Base-by-base conservation (phyloP, 2,113 vertebrate species). In the Pongo abelii region DNA sequence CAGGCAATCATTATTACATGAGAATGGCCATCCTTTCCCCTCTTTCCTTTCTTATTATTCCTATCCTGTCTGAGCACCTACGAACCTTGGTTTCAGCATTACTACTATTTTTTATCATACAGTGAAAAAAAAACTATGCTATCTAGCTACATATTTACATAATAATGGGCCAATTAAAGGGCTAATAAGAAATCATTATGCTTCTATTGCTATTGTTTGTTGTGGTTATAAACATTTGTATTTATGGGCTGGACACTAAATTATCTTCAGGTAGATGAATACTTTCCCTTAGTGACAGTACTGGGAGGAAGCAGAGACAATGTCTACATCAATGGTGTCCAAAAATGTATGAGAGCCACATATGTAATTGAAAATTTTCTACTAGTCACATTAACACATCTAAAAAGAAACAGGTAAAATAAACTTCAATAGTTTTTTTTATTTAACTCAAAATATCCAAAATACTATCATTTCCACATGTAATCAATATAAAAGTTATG, bases 341-440 rank as follows among this genome's bases (percentile, higher is more conserved):
- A 64, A n/a, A 84, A 89, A 48, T 46, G 64, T 35, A 43, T 12
- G 5, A 59, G 7, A 43, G 38, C 48, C 38, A 96, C 61, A 52
- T 10, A 12, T 0, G 6, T 46, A 43, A 69, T 2, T 57, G n/a
- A 43, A 85, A 72, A 50, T n/a, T 72, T 92, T 92, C 67, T 57
- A 92, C 64, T 12, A 89, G n/a, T 30, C 35, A 38, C 14, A 35
- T 81, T 70, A 1, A 59, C 83, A 78, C 61, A 70, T 30, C n/a
- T 61, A 75, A 70, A 61, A 78, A 79, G 32, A 83, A 84, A 61
- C 43, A 88, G 27, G 50, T 59, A 23, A 95, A 52, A 96, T 94
- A 81, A 89, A 81, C 16, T 40, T 84, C 50, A 91, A 57, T 35
- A 70, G 80, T 89, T 94, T 91, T 88, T 40, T 94, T 83, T 52